A percentile compares a stretch with the other conserved stretches of the same genome.
phyloP scores from a whole-genome alignment of 2,113 vertebrate genomes.

The Bambusicola thoracicus region DNA sequence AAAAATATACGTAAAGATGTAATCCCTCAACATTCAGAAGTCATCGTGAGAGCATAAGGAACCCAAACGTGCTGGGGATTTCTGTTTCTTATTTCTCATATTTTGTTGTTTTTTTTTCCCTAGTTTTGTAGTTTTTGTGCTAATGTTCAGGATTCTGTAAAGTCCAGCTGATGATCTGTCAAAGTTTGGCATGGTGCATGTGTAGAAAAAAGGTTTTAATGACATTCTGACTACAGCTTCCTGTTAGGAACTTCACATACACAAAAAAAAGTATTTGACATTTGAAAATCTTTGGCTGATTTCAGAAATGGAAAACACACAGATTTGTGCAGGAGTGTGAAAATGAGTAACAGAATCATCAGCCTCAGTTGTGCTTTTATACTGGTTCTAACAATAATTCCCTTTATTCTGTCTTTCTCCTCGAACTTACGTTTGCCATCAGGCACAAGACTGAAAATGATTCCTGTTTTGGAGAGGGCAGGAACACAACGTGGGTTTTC shows the following conservation, averaged over 20 bases:
- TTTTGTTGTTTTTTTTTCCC: not conserved
- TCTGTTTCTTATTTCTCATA: not conserved
- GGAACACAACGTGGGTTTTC: not conserved
- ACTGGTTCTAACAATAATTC: not conserved
- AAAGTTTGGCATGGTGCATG: not conserved
- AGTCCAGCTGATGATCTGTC: not conserved
- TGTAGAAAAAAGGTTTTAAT: not conserved
- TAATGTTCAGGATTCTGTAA: not conserved
- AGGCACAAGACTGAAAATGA: not conserved
- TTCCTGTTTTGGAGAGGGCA: not conserved
- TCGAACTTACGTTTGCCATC: not conserved
- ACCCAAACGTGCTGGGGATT: not conserved
- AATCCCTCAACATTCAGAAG: not conserved
- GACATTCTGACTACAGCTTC: not conserved
- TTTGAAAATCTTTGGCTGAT: not conserved
- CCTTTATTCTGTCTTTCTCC: not conserved
- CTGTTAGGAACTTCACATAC: not conserved
- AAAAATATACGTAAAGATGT: constrained; percentile 10
- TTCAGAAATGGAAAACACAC: not conserved
- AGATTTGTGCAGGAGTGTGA: not conserved
- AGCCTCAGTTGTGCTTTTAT: not conserved
- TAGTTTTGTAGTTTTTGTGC: not conserved
- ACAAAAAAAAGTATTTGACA: not conserved
- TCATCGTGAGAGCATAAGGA: not conserved
- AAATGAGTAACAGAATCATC: not conserved